Percentiles rank a stretch among this genome's conserved stretches.
phyloP scores from a whole-genome alignment of 2,888 invertebrate species.

The Achlya flavicornis region DNA sequence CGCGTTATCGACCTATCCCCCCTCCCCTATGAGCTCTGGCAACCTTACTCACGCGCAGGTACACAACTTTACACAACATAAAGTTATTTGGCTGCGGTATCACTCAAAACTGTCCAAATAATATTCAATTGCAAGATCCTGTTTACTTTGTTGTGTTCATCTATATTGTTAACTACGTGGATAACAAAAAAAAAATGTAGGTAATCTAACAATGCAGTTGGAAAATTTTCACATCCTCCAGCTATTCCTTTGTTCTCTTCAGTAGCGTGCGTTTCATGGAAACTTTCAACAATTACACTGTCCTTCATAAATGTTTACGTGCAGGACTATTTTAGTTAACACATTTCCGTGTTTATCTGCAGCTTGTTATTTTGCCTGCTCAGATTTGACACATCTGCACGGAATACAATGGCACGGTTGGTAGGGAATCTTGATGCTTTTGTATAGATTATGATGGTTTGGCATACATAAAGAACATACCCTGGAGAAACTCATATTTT shows the following conservation, averaged over 20 bases:
- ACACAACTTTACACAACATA: no score
- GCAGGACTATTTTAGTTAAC: constrained; percentile 28
- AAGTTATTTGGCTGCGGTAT: no score
- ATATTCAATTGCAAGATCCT: no score
- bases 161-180: background rate
- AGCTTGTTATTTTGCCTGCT: constrained; percentile 16
- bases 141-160: no score
- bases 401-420: background rate
- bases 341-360: constrained; percentile 27
- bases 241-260: constrained; percentile 33
- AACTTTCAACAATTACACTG: constrained; percentile 35
- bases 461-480: background rate
- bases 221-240: constrained; percentile 38
- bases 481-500: no score
- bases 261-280: constrained; percentile 29
- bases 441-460: background rate
- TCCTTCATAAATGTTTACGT: constrained; percentile 29
- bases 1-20: no score
- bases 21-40: no score
- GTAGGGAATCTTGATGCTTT: no score
- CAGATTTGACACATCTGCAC: background rate
- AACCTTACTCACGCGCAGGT: no score
- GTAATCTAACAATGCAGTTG: constrained; percentile 28
- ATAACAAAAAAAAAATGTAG: background rate
- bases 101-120: no score